phyloP scores from a whole-genome alignment of 1,140 invertebrate genomes.

The Drosophila nannoptera region DNA sequence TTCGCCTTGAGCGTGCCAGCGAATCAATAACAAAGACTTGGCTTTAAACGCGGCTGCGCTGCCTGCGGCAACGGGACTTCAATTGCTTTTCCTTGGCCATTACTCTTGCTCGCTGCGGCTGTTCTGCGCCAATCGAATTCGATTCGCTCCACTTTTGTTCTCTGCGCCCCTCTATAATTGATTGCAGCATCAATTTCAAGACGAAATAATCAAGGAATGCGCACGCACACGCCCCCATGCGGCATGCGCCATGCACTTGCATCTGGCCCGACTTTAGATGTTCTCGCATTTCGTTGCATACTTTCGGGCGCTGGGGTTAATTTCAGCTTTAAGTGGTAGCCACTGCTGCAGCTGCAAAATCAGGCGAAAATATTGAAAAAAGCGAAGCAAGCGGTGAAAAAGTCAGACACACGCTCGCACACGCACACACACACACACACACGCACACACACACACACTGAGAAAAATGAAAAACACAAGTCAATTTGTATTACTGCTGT shows the following conservation, averaged over 20 bases:
- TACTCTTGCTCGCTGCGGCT: constrained; percentile 48
- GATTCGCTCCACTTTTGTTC: constrained; percentile 38
- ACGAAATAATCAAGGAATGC: constrained; percentile 72
- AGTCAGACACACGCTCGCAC: constrained; percentile 41
- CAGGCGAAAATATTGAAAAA: constrained; percentile 64
- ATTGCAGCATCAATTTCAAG: constrained; percentile 73
- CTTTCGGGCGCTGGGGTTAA: constrained; percentile 66
- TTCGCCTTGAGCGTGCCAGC: constrained; percentile 12
- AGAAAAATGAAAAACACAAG: constrained; percentile 70
- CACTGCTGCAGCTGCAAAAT: constrained; percentile 41
- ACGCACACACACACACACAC: constrained; percentile 45
- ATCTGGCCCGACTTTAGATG: constrained; percentile 38
- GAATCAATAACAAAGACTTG: constrained; percentile 64
- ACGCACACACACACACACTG: constrained; percentile 42
- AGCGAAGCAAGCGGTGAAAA: constrained; percentile 38
- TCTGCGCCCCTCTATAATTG: constrained; percentile 60
- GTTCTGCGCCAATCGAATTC: constrained; percentile 48
- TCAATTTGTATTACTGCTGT: constrained; percentile 63
- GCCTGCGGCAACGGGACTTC: constrained; percentile 40
- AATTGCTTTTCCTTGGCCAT: constrained; percentile 45
- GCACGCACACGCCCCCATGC: constrained; percentile 20
- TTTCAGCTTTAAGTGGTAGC: constrained; percentile 67
- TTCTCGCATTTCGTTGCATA: constrained; percentile 49
- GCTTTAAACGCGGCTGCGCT: constrained; percentile 56
- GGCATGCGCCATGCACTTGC: constrained; percentile 14